phyloP scores from a whole-genome alignment of 1,140 invertebrate genomes.

The Diplogasteroides magnus region DNA sequence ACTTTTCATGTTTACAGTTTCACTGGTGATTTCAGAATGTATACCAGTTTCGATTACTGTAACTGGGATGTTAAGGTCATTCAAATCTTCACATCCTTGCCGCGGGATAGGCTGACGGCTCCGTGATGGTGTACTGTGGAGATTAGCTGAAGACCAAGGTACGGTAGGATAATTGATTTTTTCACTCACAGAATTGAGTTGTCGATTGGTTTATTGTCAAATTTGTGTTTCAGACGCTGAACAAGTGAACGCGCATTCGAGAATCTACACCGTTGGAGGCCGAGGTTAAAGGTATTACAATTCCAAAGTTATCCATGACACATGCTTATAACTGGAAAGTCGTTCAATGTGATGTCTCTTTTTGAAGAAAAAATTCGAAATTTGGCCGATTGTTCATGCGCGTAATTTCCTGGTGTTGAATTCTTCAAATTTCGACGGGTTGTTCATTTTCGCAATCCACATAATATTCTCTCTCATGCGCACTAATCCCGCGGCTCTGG shows the following conservation, averaged over 20 bases:
- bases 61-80: not conserved
- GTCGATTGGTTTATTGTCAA: not conserved
- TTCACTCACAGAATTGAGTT: too few species aligned
- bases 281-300: not conserved
- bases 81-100: not conserved
- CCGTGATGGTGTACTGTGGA: not conserved
- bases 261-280: not conserved
- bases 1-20: not conserved
- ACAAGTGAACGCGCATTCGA: not conserved
- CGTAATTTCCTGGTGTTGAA: too few species aligned
- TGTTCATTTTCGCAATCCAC: too few species aligned
- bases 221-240: not conserved
- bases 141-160: not conserved
- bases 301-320: too few species aligned
- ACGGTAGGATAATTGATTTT: not conserved
- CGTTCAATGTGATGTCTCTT: too few species aligned
- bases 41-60: not conserved
- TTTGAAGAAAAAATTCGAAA: too few species aligned
- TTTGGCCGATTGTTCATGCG: too few species aligned
- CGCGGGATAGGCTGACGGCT: not conserved
- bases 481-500: too few species aligned
- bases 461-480: too few species aligned
- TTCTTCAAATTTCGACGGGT: too few species aligned
- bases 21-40: not conserved
- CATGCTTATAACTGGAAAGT: too few species aligned